Conservation (phyloP, 2,888 invertebrate genomes). For the Helicoverpa assulta region DNA sequence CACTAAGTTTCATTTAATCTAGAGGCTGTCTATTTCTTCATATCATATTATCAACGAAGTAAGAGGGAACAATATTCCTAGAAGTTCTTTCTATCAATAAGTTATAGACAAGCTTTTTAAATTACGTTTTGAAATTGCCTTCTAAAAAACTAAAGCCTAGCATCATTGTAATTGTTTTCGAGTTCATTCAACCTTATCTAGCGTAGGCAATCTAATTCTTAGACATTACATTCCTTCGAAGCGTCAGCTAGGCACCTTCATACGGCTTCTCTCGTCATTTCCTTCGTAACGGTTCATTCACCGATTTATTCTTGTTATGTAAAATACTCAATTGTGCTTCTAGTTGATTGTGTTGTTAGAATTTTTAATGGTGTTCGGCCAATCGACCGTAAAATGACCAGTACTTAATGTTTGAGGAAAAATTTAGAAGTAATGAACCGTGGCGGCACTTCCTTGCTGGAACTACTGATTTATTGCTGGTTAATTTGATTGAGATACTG, state of each 20-base stretch:
- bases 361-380: constrained; percentile 55
- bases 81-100: no score
- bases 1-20: no score
- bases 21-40: no score
- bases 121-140: neutral
- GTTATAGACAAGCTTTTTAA: no score
- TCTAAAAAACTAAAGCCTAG: neutral
- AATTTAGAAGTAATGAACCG: constrained; percentile 37
- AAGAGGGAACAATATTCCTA: no score
- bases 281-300: constrained; percentile 62
- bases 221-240: constrained; percentile 23
- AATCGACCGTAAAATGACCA: constrained; percentile 56
- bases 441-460: constrained; percentile 43
- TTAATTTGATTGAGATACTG: constrained; percentile 19
- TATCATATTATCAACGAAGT: no score
- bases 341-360: constrained; percentile 53
- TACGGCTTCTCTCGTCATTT: constrained; percentile 64
- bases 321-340: constrained; percentile 59
- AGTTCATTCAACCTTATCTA: constrained; percentile 36
- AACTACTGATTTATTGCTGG: constrained; percentile 32
- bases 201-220: constrained; percentile 25
- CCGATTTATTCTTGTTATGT: constrained; percentile 62
- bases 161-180: constrained; percentile 7
- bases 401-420: constrained; percentile 39
- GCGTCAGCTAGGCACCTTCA: constrained; percentile 29